phyloP scores from a whole-genome alignment of 2,797 vertebrate species.

The Petrocephalus sullivani region DNA sequence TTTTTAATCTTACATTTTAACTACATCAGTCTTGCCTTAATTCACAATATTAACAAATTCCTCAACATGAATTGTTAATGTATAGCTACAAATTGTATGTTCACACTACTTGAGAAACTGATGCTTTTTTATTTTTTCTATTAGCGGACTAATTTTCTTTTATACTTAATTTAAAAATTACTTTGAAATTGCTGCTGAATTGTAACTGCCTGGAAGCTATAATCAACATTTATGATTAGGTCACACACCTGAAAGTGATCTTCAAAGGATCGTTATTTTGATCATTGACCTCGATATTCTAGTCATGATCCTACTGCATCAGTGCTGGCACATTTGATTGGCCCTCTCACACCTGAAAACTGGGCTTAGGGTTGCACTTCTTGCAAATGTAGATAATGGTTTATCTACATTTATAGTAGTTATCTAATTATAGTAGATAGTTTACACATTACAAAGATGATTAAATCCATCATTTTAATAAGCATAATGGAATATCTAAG shows the following conservation, averaged over 20 bases:
- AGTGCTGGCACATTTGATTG: conserved; percentile 37
- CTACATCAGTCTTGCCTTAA: background rate
- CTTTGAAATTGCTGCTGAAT: no score
- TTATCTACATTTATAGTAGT: background rate
- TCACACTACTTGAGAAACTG: background rate
- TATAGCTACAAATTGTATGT: background rate
- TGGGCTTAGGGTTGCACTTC: conserved; percentile 50
- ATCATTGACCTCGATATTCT: conserved; percentile 35
- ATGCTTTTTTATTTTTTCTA: background rate
- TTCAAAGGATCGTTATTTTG: conserved; percentile 57
- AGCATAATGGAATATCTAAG: conserved; percentile 54
- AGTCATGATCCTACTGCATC: conserved; percentile 27
- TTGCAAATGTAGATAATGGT: conserved; percentile 20
- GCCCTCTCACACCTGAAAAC: conserved; percentile 33
- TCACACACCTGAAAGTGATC: conserved; percentile 40
- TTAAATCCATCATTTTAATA: background rate
- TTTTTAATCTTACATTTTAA: background rate
- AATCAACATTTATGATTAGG: background rate
- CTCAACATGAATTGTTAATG: background rate
- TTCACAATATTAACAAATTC: background rate
- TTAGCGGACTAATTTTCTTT: background rate
- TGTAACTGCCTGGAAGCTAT: background rate
- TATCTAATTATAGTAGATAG: no score
- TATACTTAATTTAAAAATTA: background rate
- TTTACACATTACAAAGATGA: conserved; percentile 22